Evolutionary conservation across 2,113 vertebrate species (phyloP).

Genomic region (Charadrius vociferus): DNA sequence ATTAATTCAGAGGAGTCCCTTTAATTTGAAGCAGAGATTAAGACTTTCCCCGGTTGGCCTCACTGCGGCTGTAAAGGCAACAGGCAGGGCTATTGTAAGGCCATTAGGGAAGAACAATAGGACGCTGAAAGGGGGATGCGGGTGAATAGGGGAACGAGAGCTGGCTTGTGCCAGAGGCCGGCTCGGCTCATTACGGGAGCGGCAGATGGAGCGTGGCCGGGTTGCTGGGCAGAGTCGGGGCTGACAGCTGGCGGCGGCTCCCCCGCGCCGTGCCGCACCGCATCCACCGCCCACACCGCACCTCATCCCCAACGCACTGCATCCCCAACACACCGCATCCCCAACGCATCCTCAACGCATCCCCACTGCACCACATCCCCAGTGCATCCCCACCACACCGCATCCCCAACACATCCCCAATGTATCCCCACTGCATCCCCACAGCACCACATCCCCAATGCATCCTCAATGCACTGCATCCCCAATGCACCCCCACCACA

Average conservation of each 20-base stretch:
- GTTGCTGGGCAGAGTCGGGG: slow-evolving; percentile 77
- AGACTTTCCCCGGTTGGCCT: slow-evolving; percentile 52
- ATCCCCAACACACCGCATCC: too few species aligned
- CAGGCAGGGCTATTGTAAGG: slow-evolving; percentile 77
- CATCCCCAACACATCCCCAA: too few species aligned
- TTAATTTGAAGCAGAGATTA: slow-evolving; percentile 69
- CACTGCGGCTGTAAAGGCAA: slow-evolving; percentile 71
- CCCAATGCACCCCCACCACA: not conserved
- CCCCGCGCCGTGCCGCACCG: not conserved
- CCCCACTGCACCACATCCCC: too few species aligned
- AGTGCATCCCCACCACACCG: too few species aligned
- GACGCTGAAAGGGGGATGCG: slow-evolving; percentile 73
- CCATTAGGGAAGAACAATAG: slow-evolving; percentile 81
- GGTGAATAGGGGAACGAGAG: slow-evolving; percentile 74
- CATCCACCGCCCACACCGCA: not conserved
- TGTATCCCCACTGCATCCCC: not conserved
- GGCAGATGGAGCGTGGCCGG: slow-evolving; percentile 82
- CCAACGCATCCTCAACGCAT: too few species aligned
- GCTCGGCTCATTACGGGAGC: slow-evolving; percentile 70
- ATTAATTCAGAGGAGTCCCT: slow-evolving; percentile 72
- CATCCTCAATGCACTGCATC: not conserved
- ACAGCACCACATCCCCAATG: not conserved
- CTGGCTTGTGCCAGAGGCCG: slow-evolving; percentile 76
- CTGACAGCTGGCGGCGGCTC: slow-evolving; percentile 30
- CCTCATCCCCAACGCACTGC: not conserved